These are phyloP conservation scores for Merops nubicus DNA, from an alignment of 2,113 vertebrate species.

Conservation along the genomic window DNA sequence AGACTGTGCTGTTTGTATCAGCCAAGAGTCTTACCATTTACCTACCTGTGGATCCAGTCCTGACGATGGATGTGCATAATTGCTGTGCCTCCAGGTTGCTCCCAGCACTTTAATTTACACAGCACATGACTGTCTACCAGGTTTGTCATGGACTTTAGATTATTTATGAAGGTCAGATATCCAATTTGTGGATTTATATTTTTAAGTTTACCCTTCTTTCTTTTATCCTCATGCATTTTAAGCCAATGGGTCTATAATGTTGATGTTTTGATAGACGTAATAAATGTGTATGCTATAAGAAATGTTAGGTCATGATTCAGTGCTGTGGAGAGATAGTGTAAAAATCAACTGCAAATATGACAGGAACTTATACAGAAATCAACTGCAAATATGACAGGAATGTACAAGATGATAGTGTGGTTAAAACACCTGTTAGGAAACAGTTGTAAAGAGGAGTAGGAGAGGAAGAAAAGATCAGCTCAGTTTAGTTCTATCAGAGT, in stretches of 20 bases:
- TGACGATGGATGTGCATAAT: not conserved
- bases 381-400: not conserved
- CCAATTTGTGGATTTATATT: not conserved
- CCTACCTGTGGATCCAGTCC: not conserved
- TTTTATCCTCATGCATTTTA: not conserved
- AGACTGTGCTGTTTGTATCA: not conserved
- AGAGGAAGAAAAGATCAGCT: not conserved
- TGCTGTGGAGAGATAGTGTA: not conserved
- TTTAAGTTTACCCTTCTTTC: not conserved
- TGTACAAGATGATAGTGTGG: not conserved
- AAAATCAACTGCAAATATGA: not conserved
- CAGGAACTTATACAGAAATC: not conserved
- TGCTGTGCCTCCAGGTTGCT: not conserved
- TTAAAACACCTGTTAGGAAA: not conserved
- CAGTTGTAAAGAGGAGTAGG: accelerated
- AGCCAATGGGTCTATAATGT: not conserved
- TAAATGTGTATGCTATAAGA: not conserved
- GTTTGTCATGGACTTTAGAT: not conserved
- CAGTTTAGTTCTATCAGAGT: not conserved
- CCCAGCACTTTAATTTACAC: not conserved
- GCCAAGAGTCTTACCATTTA: not conserved
- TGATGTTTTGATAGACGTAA: not conserved
- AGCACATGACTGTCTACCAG: not conserved
- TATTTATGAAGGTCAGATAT: not conserved
- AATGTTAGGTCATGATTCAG: not conserved